Evolutionary conservation across 2,888 invertebrate genomes (phyloP).

Genomic region (Hyposoter didymator): DNA sequence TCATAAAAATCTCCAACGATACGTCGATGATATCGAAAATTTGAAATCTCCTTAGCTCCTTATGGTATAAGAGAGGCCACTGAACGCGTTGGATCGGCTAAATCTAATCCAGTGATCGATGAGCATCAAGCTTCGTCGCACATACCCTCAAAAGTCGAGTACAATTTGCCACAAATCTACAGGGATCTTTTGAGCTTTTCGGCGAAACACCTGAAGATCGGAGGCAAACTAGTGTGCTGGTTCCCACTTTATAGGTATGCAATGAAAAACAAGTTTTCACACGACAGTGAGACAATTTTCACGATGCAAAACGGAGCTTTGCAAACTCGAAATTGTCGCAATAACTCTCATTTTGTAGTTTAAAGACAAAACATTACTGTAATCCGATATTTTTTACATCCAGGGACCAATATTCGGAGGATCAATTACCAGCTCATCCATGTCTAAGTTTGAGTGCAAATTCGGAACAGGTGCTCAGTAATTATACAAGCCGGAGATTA

Average conservation of each 20-base stretch:
- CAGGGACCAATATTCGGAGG: conserved; percentile 90
- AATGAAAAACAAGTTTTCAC: background rate
- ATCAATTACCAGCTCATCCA: conserved; percentile 92
- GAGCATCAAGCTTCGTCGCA: conserved; percentile 89
- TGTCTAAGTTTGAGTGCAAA: conserved; percentile 92
- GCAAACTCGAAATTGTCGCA: background rate
- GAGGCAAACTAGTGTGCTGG: conserved; percentile 97
- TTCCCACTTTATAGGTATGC: conserved; percentile 93
- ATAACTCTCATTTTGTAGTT: background rate
- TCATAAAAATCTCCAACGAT: conserved; percentile 10
- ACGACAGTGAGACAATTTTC: background rate
- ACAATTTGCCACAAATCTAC: conserved; percentile 93
- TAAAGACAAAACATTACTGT: background rate
- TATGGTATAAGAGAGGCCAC: conserved; percentile 98
- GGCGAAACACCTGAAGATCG: conserved; percentile 89
- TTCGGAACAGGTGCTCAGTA: conserved; percentile 95
- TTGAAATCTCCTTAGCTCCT: conserved; percentile 89
- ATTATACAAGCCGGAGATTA: conserved; percentile 92
- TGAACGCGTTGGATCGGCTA: conserved; percentile 90
- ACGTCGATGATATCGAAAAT: background rate
- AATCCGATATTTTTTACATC: conserved; percentile 19
- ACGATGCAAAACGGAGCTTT: background rate
- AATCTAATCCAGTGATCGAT: conserved; percentile 87
- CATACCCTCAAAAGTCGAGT: conserved; percentile 94
- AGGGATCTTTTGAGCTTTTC: conserved; percentile 94